phyloP scores from a whole-genome alignment of 2,113 vertebrate genomes.

The Australoheros scitulus region DNA sequence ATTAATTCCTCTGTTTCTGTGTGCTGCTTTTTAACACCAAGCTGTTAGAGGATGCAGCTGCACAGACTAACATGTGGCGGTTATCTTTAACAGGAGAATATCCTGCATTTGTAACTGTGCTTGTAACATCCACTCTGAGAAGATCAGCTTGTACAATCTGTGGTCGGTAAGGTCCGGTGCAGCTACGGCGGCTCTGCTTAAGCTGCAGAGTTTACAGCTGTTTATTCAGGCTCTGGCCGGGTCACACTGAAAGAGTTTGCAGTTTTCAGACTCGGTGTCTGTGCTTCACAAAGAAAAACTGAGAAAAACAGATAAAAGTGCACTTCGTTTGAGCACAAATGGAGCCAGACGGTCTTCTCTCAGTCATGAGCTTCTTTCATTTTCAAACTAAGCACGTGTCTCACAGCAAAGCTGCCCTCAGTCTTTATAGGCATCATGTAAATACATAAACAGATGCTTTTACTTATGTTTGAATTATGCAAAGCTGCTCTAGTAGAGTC shows the following conservation, averaged over 20 bases:
- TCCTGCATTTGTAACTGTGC: not conserved
- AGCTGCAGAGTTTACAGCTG: not conserved
- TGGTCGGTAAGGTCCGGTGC: not conserved
- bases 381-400: not conserved
- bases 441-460: too few species aligned
- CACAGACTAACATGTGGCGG: not conserved
- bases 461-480: not conserved
- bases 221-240: not conserved
- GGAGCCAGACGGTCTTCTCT: not conserved
- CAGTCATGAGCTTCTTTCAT: too few species aligned
- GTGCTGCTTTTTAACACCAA: not conserved
- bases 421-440: accelerated
- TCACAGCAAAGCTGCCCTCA: not conserved
- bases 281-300: not conserved
- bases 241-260: not conserved
- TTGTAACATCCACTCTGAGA: not conserved
- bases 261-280: not conserved
- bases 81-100: not conserved
- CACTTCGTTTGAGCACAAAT: not conserved
- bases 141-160: not conserved
- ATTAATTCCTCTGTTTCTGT: not conserved
- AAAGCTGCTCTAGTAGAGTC: not conserved
- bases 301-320: not conserved
- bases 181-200: not conserved
- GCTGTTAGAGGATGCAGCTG: not conserved